Percentiles rank a stretch among this genome's conserved stretches.
Evolutionary conservation across 2,888 invertebrate genomes (phyloP).

Genomic region (Rhyacophila evoluta): DNA sequence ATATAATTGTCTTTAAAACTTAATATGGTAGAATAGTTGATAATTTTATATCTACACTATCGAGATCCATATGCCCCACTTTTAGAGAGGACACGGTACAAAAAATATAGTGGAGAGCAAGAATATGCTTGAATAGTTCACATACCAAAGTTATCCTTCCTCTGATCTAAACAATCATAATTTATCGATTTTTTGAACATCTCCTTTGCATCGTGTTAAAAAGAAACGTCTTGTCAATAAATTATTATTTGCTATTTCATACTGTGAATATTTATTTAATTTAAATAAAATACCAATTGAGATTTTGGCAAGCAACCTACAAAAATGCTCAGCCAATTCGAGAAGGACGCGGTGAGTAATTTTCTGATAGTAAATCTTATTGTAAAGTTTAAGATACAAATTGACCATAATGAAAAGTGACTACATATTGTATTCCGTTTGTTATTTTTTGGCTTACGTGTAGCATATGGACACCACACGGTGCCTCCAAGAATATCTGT

Average conservation of each 20-base stretch:
- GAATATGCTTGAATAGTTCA: no score
- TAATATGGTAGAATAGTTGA: no score
- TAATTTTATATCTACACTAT: no score
- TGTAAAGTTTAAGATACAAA: slow-evolving; percentile 26
- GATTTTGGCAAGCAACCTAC: not conserved
- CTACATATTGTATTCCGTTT: no score
- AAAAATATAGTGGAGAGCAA: no score
- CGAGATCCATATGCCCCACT: no score
- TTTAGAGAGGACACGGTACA: no score
- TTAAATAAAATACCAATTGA: slow-evolving; percentile 35
- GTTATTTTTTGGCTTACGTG: no score
- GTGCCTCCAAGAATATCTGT: no score
- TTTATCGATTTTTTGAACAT: slow-evolving; percentile 48
- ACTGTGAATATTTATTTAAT: slow-evolving; percentile 38
- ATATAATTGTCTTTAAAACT: no score
- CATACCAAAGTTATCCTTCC: not conserved
- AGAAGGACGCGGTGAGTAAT: slow-evolving; percentile 30
- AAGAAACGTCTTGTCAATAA: not conserved
- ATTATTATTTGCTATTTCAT: slow-evolving; percentile 34
- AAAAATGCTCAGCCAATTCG: slow-evolving; percentile 31
- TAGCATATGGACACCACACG: no score
- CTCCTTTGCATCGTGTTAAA: not conserved
- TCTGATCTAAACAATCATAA: slow-evolving; percentile 29
- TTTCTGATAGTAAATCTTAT: slow-evolving; percentile 36
- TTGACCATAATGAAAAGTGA: no score